These are phyloP conservation scores for Dolichomitus sp. DNA, from an alignment of 2,888 invertebrate species.

Conservation along the genomic window DNA sequence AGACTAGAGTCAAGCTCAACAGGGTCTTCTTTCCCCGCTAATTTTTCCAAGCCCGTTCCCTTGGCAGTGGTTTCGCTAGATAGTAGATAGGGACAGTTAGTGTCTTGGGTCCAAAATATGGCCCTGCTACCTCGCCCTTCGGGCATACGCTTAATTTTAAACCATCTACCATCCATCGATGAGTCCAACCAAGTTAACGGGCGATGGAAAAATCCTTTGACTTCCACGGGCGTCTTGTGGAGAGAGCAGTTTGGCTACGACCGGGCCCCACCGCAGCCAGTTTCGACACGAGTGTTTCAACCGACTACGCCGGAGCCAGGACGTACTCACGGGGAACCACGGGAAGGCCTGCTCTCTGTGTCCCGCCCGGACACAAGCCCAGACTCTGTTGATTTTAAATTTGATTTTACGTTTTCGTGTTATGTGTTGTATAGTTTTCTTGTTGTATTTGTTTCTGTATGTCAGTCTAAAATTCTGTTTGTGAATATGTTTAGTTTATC, in stretches of 20 bases:
- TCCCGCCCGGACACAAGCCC: conserved; percentile 16
- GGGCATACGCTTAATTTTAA: no score
- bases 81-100: conserved; percentile 84
- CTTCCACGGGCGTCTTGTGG: background rate
- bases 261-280: no score
- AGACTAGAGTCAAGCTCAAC: conserved; percentile 90
- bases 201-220: conserved; percentile 8
- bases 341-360: conserved; percentile 9
- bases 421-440: no score
- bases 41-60: conserved; percentile 90
- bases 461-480: no score
- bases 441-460: no score
- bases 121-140: no score
- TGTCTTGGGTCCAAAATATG: background rate
- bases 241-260: no score
- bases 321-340: no score
- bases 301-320: no score
- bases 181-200: background rate
- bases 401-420: no score
- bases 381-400: background rate
- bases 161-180: background rate
- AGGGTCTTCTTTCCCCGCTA: conserved; percentile 92
- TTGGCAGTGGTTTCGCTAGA: conserved; percentile 90
- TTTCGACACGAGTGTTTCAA: no score
- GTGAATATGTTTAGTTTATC: no score